phyloP scores from a whole-genome alignment of 2,888 invertebrate genomes.

The Chymomyza caudatula region DNA sequence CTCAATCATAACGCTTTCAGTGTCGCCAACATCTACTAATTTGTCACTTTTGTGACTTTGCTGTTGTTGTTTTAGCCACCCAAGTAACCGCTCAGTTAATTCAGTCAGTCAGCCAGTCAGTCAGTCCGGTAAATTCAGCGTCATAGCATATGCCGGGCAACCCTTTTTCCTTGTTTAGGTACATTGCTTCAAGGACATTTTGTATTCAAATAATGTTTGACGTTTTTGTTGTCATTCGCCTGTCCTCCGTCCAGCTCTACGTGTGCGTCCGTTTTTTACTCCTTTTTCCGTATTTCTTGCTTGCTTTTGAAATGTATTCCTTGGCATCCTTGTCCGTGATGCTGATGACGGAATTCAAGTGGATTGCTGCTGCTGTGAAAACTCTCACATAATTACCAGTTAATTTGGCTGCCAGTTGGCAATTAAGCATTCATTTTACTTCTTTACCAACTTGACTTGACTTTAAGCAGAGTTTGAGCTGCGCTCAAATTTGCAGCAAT shows the following conservation, averaged over 20 bases:
- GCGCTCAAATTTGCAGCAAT: background rate
- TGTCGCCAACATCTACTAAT: constrained; percentile 67
- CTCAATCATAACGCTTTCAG: constrained; percentile 55
- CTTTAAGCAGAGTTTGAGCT: background rate
- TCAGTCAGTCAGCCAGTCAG: background rate
- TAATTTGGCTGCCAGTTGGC: constrained; percentile 56
- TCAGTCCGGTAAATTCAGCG: background rate
- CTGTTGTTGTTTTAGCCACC: background rate
- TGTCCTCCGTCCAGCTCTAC: constrained; percentile 13
- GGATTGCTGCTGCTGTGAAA: constrained; percentile 44
- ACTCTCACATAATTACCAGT: constrained; percentile 64
- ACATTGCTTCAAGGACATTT: constrained; percentile 49
- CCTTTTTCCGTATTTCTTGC: constrained; percentile 29
- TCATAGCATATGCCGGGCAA: constrained; percentile 33
- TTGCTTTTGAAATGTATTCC: constrained; percentile 15
- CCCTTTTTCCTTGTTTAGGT: constrained; percentile 47
- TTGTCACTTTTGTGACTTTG: constrained; percentile 72
- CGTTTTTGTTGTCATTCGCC: constrained; percentile 32
- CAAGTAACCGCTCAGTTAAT: background rate
- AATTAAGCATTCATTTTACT: constrained; percentile 39
- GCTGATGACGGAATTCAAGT: constrained; percentile 30
- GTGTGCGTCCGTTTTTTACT: constrained; percentile 18
- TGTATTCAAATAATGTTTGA: constrained; percentile 72
- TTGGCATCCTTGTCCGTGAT: background rate
- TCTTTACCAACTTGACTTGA: background rate